A percentile compares a stretch with the other conserved stretches of the same genome.
Conservation (phyloP, 2,888 invertebrate species). For the Polydrusus pterygomalis region DNA sequence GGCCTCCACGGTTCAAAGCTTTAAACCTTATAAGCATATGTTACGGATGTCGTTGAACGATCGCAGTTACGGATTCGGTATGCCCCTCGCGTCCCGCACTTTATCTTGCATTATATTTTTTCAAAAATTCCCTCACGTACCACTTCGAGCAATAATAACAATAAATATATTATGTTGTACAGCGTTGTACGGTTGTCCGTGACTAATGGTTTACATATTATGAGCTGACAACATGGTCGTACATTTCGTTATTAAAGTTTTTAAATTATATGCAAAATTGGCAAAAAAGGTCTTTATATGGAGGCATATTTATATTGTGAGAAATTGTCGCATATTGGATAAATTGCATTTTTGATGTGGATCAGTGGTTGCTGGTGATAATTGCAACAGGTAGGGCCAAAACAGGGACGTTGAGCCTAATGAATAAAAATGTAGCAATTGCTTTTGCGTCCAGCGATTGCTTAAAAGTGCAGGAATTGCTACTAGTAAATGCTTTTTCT, state of each 20-base stretch:
- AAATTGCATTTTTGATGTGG: no score
- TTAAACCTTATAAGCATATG: slow-evolving; percentile 65
- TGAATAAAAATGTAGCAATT: no score
- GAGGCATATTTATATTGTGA: no score
- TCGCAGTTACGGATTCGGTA: slow-evolving; percentile 60
- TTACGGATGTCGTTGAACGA: slow-evolving; percentile 68
- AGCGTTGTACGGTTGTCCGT: slow-evolving; percentile 60
- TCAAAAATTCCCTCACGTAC: slow-evolving; percentile 65
- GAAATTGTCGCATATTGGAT: no score
- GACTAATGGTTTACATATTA: slow-evolving; percentile 62
- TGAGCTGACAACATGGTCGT: slow-evolving; percentile 51
- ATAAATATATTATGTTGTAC: slow-evolving; percentile 65
- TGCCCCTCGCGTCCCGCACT: slow-evolving; percentile 59
- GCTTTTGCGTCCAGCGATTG: no score
- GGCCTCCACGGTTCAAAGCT: slow-evolving; percentile 66
- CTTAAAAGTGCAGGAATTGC: no score
- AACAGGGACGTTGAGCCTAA: no score
- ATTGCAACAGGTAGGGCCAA: no score
- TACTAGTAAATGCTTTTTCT: no score
- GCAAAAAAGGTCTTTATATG: not conserved
- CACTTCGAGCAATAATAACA: slow-evolving; percentile 65
- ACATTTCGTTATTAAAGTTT: slow-evolving; percentile 13
- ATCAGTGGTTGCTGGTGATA: no score
- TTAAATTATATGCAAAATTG: slow-evolving; percentile 1
- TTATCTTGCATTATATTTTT: slow-evolving; percentile 65